These are phyloP conservation scores for Phodopus roborovskii DNA, from an alignment of 2,113 vertebrate species.

Conservation along the genomic window DNA sequence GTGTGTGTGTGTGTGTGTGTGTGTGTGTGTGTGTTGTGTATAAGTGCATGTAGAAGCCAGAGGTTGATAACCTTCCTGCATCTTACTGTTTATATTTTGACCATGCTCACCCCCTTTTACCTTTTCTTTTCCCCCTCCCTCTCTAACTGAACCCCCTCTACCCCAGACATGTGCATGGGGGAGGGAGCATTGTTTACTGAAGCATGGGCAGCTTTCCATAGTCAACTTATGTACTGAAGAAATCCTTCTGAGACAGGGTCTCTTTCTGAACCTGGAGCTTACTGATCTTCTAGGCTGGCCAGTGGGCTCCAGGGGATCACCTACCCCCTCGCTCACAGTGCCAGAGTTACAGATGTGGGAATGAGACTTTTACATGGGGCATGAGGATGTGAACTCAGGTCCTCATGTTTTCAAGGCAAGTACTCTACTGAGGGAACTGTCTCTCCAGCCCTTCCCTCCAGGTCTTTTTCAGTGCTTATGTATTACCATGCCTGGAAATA, in stretches of 20 bases:
- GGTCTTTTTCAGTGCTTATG: background rate
- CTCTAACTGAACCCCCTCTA: background rate
- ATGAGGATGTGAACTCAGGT: background rate
- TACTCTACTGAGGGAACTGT: no score
- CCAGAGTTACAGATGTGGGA: background rate
- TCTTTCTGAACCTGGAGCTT: background rate
- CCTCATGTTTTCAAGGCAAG: background rate
- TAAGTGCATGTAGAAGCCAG: background rate
- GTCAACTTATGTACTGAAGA: background rate
- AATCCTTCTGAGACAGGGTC: background rate
- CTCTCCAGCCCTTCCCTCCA: background rate
- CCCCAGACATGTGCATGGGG: background rate
- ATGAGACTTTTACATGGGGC: background rate
- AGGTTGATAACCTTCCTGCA: background rate
- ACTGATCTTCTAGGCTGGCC: background rate
- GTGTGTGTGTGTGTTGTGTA: background rate
- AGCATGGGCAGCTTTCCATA: background rate
- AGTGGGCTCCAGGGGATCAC: background rate
- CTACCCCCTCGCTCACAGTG: background rate
- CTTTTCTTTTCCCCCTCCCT: background rate
- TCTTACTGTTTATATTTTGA: background rate
- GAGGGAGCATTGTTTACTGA: background rate
- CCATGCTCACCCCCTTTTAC: background rate
- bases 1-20: background rate
- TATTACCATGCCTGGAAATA: background rate